Evolutionary conservation across 2,888 invertebrate genomes (phyloP).

Genomic region (Molorchus minor): DNA sequence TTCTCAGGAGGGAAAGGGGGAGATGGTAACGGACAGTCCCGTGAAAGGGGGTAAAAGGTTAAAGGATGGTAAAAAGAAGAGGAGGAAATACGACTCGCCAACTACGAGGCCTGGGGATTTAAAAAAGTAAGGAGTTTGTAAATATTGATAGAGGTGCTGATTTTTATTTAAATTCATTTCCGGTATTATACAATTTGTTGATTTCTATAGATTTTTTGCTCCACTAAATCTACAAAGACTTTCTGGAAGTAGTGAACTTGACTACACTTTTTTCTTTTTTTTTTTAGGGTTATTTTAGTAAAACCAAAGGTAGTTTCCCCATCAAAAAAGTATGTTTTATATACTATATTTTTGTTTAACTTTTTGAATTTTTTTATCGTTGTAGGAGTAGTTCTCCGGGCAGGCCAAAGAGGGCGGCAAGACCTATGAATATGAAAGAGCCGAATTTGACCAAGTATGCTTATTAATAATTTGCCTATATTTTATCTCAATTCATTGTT

Average conservation of each 20-base stretch:
- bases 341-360: neutral
- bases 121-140: neutral
- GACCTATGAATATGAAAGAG: slow-evolving; percentile 25
- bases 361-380: slow-evolving; percentile 3
- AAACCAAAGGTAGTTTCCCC: slow-evolving; percentile 1
- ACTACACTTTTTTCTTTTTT: too few relatives aligned
- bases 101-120: neutral
- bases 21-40: neutral
- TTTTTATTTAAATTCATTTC: too few relatives aligned
- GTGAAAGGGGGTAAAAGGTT: neutral
- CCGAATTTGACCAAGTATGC: slow-evolving; percentile 32
- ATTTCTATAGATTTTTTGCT: too few relatives aligned
- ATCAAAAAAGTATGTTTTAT: neutral
- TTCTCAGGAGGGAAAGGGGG: neutral
- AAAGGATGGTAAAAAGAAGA: neutral
- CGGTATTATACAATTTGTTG: too few relatives aligned
- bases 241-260: too few relatives aligned
- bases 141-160: too few relatives aligned
- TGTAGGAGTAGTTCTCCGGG: slow-evolving; percentile 18
- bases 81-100: neutral
- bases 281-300: neutral
- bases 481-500: too few relatives aligned
- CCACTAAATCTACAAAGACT: too few relatives aligned
- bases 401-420: slow-evolving; percentile 29
- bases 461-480: too few relatives aligned